Evolutionary conservation across 2,113 vertebrate species (phyloP), one percentile per base, ranked within the genome.

Genomic region (Misgurnus mizolepis): DNA sequence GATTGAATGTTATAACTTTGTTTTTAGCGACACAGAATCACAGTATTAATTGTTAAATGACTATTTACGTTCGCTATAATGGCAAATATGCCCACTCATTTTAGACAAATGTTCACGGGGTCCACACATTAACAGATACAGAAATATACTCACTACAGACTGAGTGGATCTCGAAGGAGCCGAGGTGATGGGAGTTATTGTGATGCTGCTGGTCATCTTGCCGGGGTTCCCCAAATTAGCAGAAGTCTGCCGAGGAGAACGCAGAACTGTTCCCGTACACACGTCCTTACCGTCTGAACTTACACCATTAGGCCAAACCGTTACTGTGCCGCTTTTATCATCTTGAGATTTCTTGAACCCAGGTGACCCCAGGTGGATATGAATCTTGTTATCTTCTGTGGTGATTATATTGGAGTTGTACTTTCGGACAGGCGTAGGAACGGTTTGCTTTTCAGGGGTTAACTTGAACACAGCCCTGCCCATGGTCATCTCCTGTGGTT

Each of bases 341-440:
- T 97, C 96, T 0, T 91, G 85, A 0, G 93, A 89, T 53, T 94
- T 92, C 83, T 96, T 96, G 27, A 93, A 95, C 87, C 95, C 62
- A n/a, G 74, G 96, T 15, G 95, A 88, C 0, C 96, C 97, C 84
- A 98, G 68, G 81, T 98, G 97, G 87, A 99, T 99, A 88, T 97
- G 97, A 85, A 99, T 99, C 89, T 96, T 98, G 84, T 98, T 98
- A 90, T 99, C 97, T 81, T 98, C 98, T 0, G 96, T 98, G 0
- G 95, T 98, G 75, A 98, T 94, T 50, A 98, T 97, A 0, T 96
- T 97, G 77, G 95, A 68, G 17, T 93, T 96, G 90, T 93, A 98
- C 60, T 95, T 97, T 70, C 93, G 91, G 72, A 92, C 75, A 0
- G 93, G 88, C 1, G 91, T 81, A 0, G 93, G 89, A 9, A 90